These are phyloP conservation scores for Mercenaria mercenaria DNA, from an alignment of 1,140 invertebrate species.

Conservation along the genomic window DNA sequence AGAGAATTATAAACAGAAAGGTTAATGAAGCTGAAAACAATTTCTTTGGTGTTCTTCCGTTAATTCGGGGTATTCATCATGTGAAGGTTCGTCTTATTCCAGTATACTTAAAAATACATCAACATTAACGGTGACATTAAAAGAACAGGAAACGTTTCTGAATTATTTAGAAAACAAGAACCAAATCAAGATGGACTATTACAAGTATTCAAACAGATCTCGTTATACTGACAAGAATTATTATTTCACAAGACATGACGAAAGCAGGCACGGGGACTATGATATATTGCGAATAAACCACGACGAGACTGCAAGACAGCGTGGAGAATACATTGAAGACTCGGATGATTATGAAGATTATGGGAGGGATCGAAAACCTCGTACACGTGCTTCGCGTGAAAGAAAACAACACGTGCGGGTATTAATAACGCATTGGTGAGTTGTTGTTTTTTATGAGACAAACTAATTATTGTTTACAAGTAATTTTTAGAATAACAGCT, in stretches of 20 bases:
- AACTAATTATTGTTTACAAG: no score
- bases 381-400: neutral
- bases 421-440: conserved; percentile 25
- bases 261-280: neutral
- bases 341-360: neutral
- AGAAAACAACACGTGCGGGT: neutral
- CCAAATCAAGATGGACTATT: neutral
- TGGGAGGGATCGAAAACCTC: neutral
- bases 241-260: neutral
- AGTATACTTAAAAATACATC: no score
- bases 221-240: conserved; percentile 1
- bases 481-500: no score
- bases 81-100: no score
- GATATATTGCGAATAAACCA: conserved; percentile 1
- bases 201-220: neutral
- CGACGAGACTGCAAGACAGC: neutral
- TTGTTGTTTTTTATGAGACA: no score
- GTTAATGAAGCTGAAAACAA: no score
- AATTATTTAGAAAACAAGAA: no score
- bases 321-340: neutral
- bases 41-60: no score
- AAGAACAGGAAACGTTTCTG: no score
- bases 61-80: no score
- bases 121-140: no score
- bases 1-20: no score